These are phyloP conservation scores for Astreopora myriophthalma DNA, from an alignment of 64 coral and sea anemone species.

Conservation along the genomic window DNA sequence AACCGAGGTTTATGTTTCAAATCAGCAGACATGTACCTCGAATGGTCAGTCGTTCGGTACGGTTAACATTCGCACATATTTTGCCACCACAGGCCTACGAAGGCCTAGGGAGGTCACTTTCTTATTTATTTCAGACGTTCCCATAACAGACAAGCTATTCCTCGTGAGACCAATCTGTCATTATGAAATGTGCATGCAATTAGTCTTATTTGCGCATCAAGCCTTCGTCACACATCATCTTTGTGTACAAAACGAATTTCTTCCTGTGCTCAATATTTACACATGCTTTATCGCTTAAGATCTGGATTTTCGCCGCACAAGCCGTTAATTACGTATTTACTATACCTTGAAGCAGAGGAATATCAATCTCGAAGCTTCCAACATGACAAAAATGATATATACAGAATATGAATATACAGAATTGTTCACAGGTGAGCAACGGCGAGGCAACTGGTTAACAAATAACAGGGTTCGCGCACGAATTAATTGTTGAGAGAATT, in stretches of 20 bases:
- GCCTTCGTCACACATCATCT: not conserved
- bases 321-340: not conserved
- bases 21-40: too few relatives aligned
- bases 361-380: not conserved
- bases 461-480: not conserved
- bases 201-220: slow-evolving; percentile 36
- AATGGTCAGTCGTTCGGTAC: too few relatives aligned
- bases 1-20: too few relatives aligned
- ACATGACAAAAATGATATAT: not conserved
- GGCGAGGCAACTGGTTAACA: not conserved
- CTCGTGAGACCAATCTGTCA: not conserved
- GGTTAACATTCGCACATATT: not conserved
- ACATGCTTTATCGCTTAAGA: slow-evolving; percentile 8
- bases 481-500: slow-evolving; percentile 19
- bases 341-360: not conserved
- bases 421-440: not conserved
- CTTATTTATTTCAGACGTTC: not conserved
- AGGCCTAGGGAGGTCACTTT: not conserved
- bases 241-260: not conserved
- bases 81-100: not conserved
- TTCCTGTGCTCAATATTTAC: slow-evolving; percentile 22
- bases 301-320: not conserved
- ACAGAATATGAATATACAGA: not conserved
- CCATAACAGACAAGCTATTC: not conserved
- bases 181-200: slow-evolving; percentile 9